A percentile compares a stretch with the other conserved stretches of the same genome.
Evolutionary conservation across 2,113 vertebrate species (phyloP).

Genomic region (Oncorhynchus kisutch): DNA sequence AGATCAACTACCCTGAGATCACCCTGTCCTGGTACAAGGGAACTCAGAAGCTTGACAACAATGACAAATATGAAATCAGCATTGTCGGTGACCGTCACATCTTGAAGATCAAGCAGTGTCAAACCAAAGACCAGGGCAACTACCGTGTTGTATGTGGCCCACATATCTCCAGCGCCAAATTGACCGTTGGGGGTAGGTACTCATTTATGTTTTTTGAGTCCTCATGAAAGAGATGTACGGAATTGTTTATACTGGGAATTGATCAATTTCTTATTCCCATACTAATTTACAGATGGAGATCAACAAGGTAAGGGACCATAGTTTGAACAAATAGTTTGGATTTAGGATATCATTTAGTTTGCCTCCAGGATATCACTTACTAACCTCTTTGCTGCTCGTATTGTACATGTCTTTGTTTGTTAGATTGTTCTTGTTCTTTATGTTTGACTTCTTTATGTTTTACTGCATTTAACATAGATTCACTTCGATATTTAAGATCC

Average conservation of each 20-base stretch:
- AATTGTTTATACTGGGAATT: background rate
- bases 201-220: slow-evolving; percentile 6
- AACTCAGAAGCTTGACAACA: slow-evolving; percentile 87
- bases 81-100: slow-evolving; percentile 81
- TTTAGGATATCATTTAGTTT: background rate
- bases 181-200: slow-evolving; percentile 87
- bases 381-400: slow-evolving; percentile 52
- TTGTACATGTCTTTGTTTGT: slow-evolving; percentile 12
- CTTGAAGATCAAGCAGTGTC: slow-evolving; percentile 85
- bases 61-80: slow-evolving; percentile 86
- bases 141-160: slow-evolving; percentile 94
- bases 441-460: slow-evolving; percentile 2
- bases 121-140: slow-evolving; percentile 87
- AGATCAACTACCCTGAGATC: slow-evolving; percentile 97
- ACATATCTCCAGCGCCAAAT: slow-evolving; percentile 91
- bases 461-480: background rate
- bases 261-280: background rate
- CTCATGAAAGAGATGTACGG: background rate
- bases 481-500: background rate
- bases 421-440: slow-evolving; percentile 17
- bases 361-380: slow-evolving; percentile 9
- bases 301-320: slow-evolving; percentile 15
- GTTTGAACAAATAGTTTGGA: slow-evolving; percentile 4
- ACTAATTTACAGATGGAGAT: slow-evolving; percentile 11
- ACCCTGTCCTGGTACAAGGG: slow-evolving; percentile 95